Evolutionary conservation across 2,113 vertebrate species (phyloP), one percentile per base, ranked within the genome.

Genomic region (Thamnophis sirtalis): DNA sequence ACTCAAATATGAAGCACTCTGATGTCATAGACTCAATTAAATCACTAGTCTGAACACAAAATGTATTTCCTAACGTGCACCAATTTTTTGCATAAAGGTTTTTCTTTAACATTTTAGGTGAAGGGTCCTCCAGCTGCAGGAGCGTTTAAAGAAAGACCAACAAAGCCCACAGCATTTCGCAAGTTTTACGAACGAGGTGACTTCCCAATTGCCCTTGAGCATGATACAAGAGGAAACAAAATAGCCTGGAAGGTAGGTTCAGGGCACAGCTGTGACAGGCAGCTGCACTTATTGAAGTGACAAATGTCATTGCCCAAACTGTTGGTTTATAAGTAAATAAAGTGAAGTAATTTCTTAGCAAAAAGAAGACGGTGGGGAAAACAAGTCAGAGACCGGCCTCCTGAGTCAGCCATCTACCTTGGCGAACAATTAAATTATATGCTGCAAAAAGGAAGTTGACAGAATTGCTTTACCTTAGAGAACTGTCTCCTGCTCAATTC

Each of bases 231-330:
- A 97, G 98, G 98, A 95, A 98, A 98, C 96, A 98, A 97, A 96
- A 99, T 99, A 3, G 97, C 98, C 91, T 99, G 99, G 99, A 99
- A 99, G 99, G 99, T 99, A 98, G 98, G 98, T 96, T 96, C 92
- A 17, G 93, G 94, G 93, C 96, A 91, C 95, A 95, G 95, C 96
- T 95, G 93, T 95, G 93, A 93, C 91, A 93, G 91, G 93, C 94
- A 94, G 94, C 96, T 96, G 95, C 63, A 93, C 90, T 94, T 93
- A 89, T 94, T 92, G 92, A 95, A 96, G 90, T 94, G 96, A 95
- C 96, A 93, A 96, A 92, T 96, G 95, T 96, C 96, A 92, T 33
- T 95, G 97, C 96, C 96, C 96, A 95, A 95, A 90, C 92, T 93
- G 94, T 95, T 95, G 94, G 91, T 95, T 94, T 94, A 84, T 94